These are phyloP conservation scores for Hemibagrus guttatus DNA, from an alignment of 2,797 vertebrate species.

Conservation along the genomic window DNA sequence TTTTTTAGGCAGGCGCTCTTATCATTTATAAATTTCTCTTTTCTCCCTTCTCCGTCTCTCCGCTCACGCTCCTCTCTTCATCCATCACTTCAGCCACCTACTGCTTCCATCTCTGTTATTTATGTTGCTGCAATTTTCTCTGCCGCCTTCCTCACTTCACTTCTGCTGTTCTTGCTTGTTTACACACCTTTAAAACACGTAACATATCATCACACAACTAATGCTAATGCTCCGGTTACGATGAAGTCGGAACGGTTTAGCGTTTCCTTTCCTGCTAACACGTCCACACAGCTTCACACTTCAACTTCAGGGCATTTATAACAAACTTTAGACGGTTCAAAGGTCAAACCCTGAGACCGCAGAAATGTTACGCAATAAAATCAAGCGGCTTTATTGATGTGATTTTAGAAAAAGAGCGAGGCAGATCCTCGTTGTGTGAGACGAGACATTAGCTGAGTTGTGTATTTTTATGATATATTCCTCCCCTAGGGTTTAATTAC, in stretches of 20 bases:
- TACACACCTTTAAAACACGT: neutral
- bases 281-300: neutral
- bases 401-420: too few species aligned
- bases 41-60: neutral
- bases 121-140: neutral
- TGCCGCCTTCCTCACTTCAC: neutral
- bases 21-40: slow-evolving; percentile 26
- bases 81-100: slow-evolving; percentile 21
- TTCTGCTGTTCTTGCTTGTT: too few species aligned
- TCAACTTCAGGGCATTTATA: too few species aligned
- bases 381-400: too few species aligned
- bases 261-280: neutral
- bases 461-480: too few species aligned
- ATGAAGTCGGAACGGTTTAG: neutral
- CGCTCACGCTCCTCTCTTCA: slow-evolving; percentile 1
- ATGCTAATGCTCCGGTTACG: neutral
- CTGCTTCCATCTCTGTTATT: slow-evolving; percentile 19
- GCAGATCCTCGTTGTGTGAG: too few species aligned
- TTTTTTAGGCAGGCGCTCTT: neutral
- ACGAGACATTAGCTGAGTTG: too few species aligned
- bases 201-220: neutral
- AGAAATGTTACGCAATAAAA: neutral
- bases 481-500: too few species aligned
- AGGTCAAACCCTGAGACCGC: too few species aligned
- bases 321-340: too few species aligned